These are phyloP conservation scores for Columba guinea DNA, from an alignment of 2,797 vertebrate genomes.

Conservation along the genomic window DNA sequence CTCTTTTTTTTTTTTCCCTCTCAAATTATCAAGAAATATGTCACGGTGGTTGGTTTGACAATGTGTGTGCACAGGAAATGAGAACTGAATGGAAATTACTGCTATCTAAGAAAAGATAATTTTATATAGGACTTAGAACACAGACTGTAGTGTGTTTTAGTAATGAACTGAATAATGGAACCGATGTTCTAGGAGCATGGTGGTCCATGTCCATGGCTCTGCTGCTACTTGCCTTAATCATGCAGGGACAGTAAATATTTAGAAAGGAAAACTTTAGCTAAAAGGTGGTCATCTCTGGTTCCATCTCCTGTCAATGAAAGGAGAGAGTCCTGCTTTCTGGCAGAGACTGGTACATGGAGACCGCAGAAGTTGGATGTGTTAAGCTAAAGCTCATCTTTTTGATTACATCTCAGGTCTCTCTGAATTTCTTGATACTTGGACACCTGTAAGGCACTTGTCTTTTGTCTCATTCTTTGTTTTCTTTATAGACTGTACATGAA, in stretches of 20 bases:
- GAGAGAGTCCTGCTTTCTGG: neutral
- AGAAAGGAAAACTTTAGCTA: neutral
- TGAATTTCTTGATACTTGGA: neutral
- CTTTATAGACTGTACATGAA: neutral
- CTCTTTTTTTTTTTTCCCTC: neutral
- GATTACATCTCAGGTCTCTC: neutral
- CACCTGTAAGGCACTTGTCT: neutral
- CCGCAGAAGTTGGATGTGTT: neutral
- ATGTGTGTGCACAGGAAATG: neutral
- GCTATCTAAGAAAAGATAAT: neutral
- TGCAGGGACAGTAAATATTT: neutral
- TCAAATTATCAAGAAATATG: neutral
- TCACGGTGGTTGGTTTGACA: neutral
- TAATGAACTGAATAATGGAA: neutral
- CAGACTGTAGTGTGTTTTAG: neutral
- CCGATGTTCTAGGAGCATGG: neutral
- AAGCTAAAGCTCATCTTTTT: neutral
- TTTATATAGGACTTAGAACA: neutral
- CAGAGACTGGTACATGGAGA: neutral
- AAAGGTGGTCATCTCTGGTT: neutral
- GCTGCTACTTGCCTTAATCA: neutral
- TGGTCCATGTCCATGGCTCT: fast-evolving
- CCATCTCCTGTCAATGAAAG: neutral
- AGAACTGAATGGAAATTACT: neutral
- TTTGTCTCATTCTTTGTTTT: neutral